Evolutionary conservation across 2,797 vertebrate species (phyloP).

Genomic region (Monodelphis domestica): DNA sequence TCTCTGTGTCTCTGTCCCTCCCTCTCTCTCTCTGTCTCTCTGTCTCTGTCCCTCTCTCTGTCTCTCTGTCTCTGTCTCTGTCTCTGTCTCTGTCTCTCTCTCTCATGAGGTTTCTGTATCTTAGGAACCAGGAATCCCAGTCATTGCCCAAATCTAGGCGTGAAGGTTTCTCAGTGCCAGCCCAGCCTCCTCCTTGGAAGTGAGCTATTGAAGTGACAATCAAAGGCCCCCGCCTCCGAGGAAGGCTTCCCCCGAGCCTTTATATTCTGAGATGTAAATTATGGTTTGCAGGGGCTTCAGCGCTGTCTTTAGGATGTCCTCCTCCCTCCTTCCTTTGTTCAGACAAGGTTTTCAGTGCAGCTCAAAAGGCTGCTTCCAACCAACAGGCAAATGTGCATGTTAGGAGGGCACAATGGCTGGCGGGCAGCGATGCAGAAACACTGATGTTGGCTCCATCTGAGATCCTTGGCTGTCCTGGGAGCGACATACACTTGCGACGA

Average conservation of each 20-base stretch:
- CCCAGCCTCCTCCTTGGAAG: slow-evolving; percentile 65
- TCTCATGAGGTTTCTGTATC: slow-evolving; percentile 60
- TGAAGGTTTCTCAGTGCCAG: slow-evolving; percentile 62
- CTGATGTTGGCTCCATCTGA: not conserved
- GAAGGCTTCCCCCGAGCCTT: slow-evolving; percentile 70
- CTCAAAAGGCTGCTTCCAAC: slow-evolving; percentile 80
- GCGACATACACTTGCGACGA: not conserved
- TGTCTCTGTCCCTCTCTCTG: too few species aligned
- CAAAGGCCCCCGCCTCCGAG: slow-evolving; percentile 64
- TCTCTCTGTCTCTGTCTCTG: slow-evolving; percentile 53
- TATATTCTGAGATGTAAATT: slow-evolving; percentile 81
- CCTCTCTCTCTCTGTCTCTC: slow-evolving; percentile 4
- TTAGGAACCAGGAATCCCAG: slow-evolving; percentile 58
- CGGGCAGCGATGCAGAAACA: slow-evolving; percentile 38
- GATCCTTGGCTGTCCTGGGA: not conserved
- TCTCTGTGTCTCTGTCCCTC: slow-evolving; percentile 9
- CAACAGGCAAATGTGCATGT: slow-evolving; percentile 54
- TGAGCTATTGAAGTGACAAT: slow-evolving; percentile 75
- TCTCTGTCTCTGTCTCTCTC: too few species aligned
- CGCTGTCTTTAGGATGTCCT: slow-evolving; percentile 74
- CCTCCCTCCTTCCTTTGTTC: slow-evolving; percentile 77
- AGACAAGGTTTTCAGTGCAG: slow-evolving; percentile 76
- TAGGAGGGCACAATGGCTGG: slow-evolving; percentile 44
- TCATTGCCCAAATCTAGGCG: slow-evolving; percentile 49
- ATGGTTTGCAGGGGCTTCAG: slow-evolving; percentile 76